A percentile compares a stretch with the other conserved stretches of the same genome.
phyloP scores from a whole-genome alignment of 2,888 invertebrate species.

The Drosophila picticornis region DNA sequence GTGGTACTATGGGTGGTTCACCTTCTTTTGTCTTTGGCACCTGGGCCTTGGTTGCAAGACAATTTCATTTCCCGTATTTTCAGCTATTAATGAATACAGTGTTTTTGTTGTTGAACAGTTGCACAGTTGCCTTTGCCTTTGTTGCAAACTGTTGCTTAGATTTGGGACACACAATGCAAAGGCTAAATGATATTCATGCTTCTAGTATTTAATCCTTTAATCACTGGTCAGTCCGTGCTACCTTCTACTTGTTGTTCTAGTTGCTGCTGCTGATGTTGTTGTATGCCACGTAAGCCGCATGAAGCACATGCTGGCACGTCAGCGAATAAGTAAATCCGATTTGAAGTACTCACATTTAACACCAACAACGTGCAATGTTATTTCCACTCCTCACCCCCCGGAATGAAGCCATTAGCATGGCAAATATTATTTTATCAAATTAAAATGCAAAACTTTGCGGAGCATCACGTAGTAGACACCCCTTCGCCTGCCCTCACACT shows the following conservation, averaged over 20 bases:
- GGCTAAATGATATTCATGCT: constrained; percentile 68
- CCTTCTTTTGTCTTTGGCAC: constrained; percentile 34
- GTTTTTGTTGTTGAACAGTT: background rate
- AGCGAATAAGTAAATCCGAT: constrained; percentile 50
- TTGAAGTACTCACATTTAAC: constrained; percentile 45
- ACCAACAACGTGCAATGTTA: constrained; percentile 54
- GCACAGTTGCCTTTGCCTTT: constrained; percentile 7
- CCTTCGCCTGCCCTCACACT: too few relatives aligned
- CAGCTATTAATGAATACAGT: constrained; percentile 33
- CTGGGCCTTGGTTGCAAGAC: constrained; percentile 2
- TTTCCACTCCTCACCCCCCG: background rate
- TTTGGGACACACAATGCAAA: constrained; percentile 35
- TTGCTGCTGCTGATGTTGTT: constrained; percentile 20
- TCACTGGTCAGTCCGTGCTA: constrained; percentile 46
- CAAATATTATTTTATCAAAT: constrained; percentile 80
- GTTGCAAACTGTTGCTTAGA: constrained; percentile 36
- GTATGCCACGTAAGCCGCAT: constrained; percentile 55
- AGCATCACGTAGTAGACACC: constrained; percentile 60
- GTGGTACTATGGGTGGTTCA: background rate
- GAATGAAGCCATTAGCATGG: constrained; percentile 76
- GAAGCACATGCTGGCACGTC: constrained; percentile 40
- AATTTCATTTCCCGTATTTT: constrained; percentile 31
- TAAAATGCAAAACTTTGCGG: constrained; percentile 70
- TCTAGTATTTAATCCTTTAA: constrained; percentile 77
- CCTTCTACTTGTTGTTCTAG: constrained; percentile 28